Evolutionary conservation across 2,113 vertebrate genomes (phyloP).

Genomic region (Pygathrix nemaeus): DNA sequence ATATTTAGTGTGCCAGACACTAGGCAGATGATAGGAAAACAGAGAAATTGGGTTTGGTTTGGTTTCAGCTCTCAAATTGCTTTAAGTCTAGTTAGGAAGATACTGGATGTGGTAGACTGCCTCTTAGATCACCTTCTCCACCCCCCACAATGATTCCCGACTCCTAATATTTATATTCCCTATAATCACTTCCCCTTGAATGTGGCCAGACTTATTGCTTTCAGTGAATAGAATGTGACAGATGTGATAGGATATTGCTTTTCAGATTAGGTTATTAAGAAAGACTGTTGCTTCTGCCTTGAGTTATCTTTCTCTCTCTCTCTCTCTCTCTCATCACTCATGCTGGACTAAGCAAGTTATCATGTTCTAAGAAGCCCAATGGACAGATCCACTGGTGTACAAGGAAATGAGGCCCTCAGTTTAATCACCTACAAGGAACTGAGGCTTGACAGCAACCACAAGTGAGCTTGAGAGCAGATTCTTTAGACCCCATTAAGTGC

Average conservation of each 20-base stretch:
- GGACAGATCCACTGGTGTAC: neutral
- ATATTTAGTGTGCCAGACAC: neutral
- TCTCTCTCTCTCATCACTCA: neutral
- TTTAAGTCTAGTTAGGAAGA: neutral
- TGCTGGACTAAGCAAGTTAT: neutral
- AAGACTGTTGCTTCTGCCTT: neutral
- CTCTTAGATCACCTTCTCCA: neutral
- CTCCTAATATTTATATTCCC: neutral
- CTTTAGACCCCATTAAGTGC: neutral
- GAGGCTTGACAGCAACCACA: neutral
- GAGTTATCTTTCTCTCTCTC: neutral
- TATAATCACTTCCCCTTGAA: neutral
- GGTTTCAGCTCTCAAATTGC: neutral
- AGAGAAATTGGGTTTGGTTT: neutral
- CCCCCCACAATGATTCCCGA: neutral
- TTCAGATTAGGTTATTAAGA: neutral
- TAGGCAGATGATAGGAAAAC: neutral
- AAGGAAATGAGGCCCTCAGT: neutral
- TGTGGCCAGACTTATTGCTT: neutral
- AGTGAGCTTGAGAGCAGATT: neutral
- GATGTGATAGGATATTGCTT: neutral
- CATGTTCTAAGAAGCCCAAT: neutral
- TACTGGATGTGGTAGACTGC: fast-evolving
- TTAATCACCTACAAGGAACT: neutral
- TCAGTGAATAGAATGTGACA: neutral